Base-by-base conservation (phyloP, 2,113 vertebrate species). In the Peucedramus taeniatus region DNA sequence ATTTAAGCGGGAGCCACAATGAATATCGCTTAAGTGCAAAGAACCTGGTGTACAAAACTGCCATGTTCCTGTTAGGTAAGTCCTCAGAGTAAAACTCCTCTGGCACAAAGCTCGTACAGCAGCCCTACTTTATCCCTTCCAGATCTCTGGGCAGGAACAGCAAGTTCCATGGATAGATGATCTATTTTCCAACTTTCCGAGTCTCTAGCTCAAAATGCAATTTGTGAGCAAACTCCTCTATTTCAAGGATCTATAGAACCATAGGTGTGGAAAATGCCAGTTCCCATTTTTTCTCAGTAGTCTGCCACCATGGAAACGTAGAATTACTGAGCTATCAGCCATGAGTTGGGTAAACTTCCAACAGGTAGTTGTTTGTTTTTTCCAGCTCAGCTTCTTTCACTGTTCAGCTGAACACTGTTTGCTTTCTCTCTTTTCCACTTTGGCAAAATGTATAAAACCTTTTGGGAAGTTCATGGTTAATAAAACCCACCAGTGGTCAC, bases 281-380 rank as follows among this genome's bases (percentile, higher is more conserved):
- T 26, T 83, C 28, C 53, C 11, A 6, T 60, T 76, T 80, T 74
- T 60, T 57, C 35, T 51, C 9, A 0, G 16, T 15, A n/a, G 47
- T 35, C 76, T 87, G 89, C 21, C n/a, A 63, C 75, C 40, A 69
- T 22, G 21, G 49, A 92, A 93, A 83, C 30, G 42, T 31, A 22
- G 59, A 86, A 59, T 33, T 70, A 78, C 20, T 18, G 37, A 89
- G n/a, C 72, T 60, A 80, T 14, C 65, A 79, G 57, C 24, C 66
- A 51, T 7, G 4, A 68, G 30, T 45, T 70, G 60, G 27, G 21
- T 53, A 86, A 78, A 81, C 14, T 53, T 64, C 16, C 40, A 83
- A 4, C 3, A 9, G 4, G 49, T 31, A 71, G 5, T 1, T 72
- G 15, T 3, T 51, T 1, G 2, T 5, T 78, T 56, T 61, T 53